Evolutionary conservation across 2,113 vertebrate genomes (phyloP).

Genomic region (Lethenteron reissneri): DNA sequence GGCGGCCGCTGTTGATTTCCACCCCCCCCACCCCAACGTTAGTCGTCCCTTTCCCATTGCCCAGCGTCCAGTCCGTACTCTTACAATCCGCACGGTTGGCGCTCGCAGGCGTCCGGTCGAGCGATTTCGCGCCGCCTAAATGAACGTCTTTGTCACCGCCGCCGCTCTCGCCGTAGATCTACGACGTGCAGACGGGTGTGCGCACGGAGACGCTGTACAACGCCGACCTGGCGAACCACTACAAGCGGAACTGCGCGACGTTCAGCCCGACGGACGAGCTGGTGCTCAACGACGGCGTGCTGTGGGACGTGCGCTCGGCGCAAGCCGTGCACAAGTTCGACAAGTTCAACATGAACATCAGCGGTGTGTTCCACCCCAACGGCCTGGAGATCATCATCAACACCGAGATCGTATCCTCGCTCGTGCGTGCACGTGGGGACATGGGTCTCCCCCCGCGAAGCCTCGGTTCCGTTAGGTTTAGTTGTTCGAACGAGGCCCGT

Average conservation of each 20-base stretch:
- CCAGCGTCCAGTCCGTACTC: too few species aligned
- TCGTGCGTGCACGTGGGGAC: neutral
- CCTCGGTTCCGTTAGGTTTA: neutral
- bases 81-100: too few species aligned
- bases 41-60: too few species aligned
- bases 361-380: slow-evolving; percentile 91
- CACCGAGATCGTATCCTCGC: slow-evolving; percentile 90
- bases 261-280: slow-evolving; percentile 97
- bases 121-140: too few species aligned
- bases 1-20: too few species aligned
- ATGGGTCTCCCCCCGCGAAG: too few species aligned
- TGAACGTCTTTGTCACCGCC: too few species aligned
- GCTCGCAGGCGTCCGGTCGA: too few species aligned
- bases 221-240: slow-evolving; percentile 95
- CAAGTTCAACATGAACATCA: slow-evolving; percentile 99
- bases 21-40: too few species aligned
- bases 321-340: slow-evolving; percentile 98
- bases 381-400: slow-evolving; percentile 87
- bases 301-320: slow-evolving; percentile 86
- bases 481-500: too few species aligned
- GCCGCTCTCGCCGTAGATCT: slow-evolving; percentile 36
- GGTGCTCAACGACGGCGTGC: slow-evolving; percentile 88
- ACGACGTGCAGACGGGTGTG: slow-evolving; percentile 94
- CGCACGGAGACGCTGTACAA: slow-evolving; percentile 89
- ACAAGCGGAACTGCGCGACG: slow-evolving; percentile 96